Evolutionary conservation across 2,113 vertebrate genomes (phyloP).

Genomic region (Lamprologus callipterus): DNA sequence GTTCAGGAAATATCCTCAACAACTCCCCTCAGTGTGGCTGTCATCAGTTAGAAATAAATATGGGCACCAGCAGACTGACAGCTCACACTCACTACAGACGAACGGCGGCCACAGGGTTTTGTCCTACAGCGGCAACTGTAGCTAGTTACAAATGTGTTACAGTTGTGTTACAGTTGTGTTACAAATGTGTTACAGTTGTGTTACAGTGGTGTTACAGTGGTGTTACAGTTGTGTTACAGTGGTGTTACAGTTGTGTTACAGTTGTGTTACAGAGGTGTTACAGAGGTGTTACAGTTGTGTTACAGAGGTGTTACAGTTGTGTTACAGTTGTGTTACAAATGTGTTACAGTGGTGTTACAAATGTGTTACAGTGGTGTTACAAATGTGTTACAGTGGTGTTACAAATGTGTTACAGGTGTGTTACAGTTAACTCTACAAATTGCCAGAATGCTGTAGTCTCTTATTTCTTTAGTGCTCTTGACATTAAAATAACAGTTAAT

Average conservation of each 20-base stretch:
- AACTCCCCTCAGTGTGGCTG: not conserved
- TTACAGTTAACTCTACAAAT: not conserved
- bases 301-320: accelerated
- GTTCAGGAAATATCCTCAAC: not conserved
- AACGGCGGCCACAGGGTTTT: accelerated
- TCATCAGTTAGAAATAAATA: not conserved
- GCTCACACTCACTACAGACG: too few species aligned
- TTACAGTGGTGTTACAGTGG: too few species aligned
- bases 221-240: accelerated
- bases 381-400: accelerated
- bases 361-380: accelerated
- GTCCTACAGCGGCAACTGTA: accelerated
- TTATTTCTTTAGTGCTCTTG: not conserved
- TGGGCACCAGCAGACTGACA: not conserved
- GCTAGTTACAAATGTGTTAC: too few species aligned
- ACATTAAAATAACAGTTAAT: not conserved
- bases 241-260: too few species aligned
- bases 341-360: accelerated
- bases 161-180: accelerated
- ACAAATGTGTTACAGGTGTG: accelerated
- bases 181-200: accelerated
- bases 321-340: accelerated
- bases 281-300: accelerated
- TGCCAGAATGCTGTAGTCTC: accelerated
- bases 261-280: accelerated